These are phyloP conservation scores for Aphidius colemani DNA, from an alignment of 2,888 invertebrate species.

Conservation along the genomic window DNA sequence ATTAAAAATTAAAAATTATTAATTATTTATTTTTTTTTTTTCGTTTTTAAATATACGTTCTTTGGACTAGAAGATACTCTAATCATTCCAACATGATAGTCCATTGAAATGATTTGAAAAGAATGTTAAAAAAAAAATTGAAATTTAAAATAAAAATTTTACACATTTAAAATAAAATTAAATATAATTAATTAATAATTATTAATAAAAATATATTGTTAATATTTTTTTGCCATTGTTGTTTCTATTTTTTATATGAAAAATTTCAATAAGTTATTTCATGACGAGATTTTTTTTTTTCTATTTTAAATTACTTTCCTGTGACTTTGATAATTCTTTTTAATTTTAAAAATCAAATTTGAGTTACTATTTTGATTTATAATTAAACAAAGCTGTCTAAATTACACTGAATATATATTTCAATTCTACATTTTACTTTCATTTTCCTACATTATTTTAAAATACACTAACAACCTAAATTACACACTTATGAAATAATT, in stretches of 20 bases:
- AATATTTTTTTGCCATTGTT: neutral
- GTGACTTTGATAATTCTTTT: too few relatives aligned
- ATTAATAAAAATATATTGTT: too few relatives aligned
- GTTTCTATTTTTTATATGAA: too few relatives aligned
- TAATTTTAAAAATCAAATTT: too few relatives aligned
- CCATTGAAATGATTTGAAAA: conserved; percentile 41
- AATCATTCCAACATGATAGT: conserved; percentile 39
- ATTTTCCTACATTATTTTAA: conserved; percentile 15
- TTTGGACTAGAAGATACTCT: conserved; percentile 55
- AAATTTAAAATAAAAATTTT: conserved; percentile 36
- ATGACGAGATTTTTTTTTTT: too few relatives aligned
- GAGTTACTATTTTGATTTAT: too few relatives aligned
- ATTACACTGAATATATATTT: conserved; percentile 36
- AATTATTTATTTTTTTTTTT: too few relatives aligned
- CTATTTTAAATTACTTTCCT: too few relatives aligned
- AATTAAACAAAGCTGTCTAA: conserved; percentile 38
- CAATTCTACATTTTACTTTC: conserved; percentile 3
- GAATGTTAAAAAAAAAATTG: conserved; percentile 42
- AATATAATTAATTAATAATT: too few relatives aligned
- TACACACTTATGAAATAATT: conserved; percentile 7
- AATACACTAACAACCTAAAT: neutral
- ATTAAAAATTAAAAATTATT: neutral
- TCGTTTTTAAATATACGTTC: conserved; percentile 30
- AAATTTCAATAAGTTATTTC: too few relatives aligned
- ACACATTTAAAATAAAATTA: conserved; percentile 20